phyloP scores from a whole-genome alignment of 2,113 vertebrate species.

The Pheucticus melanocephalus region DNA sequence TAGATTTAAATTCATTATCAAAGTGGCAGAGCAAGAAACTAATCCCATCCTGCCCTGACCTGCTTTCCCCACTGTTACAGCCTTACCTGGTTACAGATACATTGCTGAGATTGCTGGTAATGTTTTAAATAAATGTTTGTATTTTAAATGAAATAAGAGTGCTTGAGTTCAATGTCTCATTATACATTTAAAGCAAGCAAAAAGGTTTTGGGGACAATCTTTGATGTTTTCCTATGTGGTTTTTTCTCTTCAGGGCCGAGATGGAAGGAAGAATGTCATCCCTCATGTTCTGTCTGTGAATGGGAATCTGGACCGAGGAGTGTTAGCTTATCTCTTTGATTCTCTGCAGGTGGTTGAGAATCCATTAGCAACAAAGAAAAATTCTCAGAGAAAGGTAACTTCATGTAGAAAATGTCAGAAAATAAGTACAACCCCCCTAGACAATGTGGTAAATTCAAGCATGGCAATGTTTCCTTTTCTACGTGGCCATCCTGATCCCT shows the following conservation, averaged over 20 bases:
- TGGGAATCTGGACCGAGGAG: conserved; percentile 83
- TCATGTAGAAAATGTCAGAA: background rate
- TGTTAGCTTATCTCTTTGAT: conserved; percentile 86
- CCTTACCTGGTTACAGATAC: background rate
- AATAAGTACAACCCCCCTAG: background rate
- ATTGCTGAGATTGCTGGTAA: background rate
- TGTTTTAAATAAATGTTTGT: background rate
- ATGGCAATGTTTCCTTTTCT: background rate
- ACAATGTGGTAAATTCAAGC: background rate
- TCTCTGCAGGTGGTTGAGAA: conserved; percentile 82
- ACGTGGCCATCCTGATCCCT: background rate
- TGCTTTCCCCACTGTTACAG: background rate
- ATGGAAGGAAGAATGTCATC: conserved; percentile 80
- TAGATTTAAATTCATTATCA: background rate
- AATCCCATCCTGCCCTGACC: background rate
- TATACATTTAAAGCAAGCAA: background rate
- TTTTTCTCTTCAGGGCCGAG: conserved; percentile 76
- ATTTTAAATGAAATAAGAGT: background rate
- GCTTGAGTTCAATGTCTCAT: background rate
- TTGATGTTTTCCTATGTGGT: background rate
- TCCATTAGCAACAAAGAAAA: conserved; percentile 76
- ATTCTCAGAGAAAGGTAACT: conserved; percentile 82
- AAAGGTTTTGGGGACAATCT: background rate
- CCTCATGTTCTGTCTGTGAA: conserved; percentile 84
- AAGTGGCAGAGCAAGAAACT: background rate